phyloP scores from a whole-genome alignment of 2,797 vertebrate species.

The Poecilia picta region DNA sequence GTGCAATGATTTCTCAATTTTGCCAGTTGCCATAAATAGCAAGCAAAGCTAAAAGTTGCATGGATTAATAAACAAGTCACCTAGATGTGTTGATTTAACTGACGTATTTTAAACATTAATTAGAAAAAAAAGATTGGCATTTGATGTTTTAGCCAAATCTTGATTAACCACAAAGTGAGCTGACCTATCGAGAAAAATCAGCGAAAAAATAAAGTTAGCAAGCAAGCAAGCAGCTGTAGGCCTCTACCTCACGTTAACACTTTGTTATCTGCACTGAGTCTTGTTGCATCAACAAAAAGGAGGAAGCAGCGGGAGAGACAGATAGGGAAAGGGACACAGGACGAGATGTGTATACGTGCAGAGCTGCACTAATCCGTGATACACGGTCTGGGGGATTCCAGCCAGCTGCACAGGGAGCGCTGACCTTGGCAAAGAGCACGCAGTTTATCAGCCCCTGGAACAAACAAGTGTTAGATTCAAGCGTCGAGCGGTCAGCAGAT shows the following conservation, averaged over 20 bases:
- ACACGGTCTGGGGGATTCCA: constrained; percentile 72
- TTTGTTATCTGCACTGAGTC: constrained; percentile 41
- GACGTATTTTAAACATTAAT: background rate
- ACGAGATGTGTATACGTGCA: constrained; percentile 69
- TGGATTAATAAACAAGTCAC: background rate
- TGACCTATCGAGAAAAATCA: background rate
- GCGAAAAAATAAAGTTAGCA: constrained; percentile 10
- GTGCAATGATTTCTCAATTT: constrained; percentile 1
- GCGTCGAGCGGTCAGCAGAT: constrained; percentile 47
- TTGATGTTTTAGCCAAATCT: background rate
- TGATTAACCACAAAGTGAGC: background rate
- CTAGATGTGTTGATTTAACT: background rate
- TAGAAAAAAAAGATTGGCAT: background rate
- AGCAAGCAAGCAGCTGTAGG: constrained; percentile 1
- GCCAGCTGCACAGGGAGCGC: constrained; percentile 73
- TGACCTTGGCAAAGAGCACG: constrained; percentile 76
- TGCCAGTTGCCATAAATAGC: background rate
- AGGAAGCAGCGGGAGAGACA: constrained; percentile 47
- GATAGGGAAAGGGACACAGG: constrained; percentile 36
- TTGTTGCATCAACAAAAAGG: constrained; percentile 65
- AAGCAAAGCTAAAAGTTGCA: background rate
- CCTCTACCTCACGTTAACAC: constrained; percentile 39
- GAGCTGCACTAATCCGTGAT: constrained; percentile 70
- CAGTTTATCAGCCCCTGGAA: constrained; percentile 57
- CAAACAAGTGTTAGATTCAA: constrained; percentile 62